Conservation (phyloP, 2,888 invertebrate genomes). For the Scaptomyza reducta region DNA sequence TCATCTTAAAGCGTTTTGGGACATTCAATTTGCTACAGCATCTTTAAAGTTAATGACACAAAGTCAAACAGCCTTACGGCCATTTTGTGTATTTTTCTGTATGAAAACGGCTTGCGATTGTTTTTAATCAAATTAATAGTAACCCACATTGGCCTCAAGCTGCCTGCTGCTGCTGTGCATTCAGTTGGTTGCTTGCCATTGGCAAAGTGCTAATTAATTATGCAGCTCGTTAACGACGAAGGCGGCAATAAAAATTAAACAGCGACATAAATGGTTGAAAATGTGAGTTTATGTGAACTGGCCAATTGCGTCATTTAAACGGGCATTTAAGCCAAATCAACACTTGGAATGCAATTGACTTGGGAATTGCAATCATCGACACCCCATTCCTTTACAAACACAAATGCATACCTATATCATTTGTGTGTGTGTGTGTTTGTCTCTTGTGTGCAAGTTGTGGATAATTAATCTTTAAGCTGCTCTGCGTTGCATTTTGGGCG, state of each 20-base stretch:
- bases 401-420: not conserved
- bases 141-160: constrained; percentile 38
- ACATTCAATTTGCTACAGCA: constrained; percentile 54
- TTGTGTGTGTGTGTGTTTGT: constrained; percentile 10
- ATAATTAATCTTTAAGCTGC: constrained; percentile 69
- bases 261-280: not conserved
- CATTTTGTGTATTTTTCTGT: constrained; percentile 14
- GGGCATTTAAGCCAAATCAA: constrained; percentile 71
- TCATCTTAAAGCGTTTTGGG: constrained; percentile 42
- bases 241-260: constrained; percentile 16
- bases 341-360: constrained; percentile 58
- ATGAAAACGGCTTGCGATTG: not conserved
- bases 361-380: constrained; percentile 35
- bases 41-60: constrained; percentile 66
- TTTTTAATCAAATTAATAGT: constrained; percentile 58
- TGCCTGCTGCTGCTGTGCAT: constrained; percentile 1
- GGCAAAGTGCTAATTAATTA: constrained; percentile 60
- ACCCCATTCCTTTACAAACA: not conserved
- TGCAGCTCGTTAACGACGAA: constrained; percentile 37
- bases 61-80: constrained; percentile 44
- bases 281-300: constrained; percentile 26
- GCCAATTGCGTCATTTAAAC: constrained; percentile 51
- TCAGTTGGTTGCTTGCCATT: constrained; percentile 16
- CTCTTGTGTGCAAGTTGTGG: constrained; percentile 27
- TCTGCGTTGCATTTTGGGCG: constrained; percentile 13